Base-by-base conservation (phyloP, 1,140 invertebrate species). In the Platyura marginata region DNA sequence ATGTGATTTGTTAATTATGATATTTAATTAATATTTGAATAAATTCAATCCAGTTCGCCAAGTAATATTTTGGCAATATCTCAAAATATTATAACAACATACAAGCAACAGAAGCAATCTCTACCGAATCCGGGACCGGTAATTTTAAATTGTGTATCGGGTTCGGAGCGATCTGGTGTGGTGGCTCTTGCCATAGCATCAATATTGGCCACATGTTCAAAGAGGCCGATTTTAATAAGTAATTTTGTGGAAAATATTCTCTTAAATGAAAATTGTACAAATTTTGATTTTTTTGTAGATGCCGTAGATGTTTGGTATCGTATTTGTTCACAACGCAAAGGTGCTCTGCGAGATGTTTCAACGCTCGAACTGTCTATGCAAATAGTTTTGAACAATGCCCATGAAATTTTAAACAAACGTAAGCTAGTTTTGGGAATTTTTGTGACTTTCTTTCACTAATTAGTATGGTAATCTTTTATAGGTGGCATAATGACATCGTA, bases 401-500 rank as follows among this genome's bases (percentile, higher is more conserved):
- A 61, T 23, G 47, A 61, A 45, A 54, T 61, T 37, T 49, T 61
- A 1, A 61, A 61, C 37, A 57, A 61, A 35, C 53, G 59, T 61
- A 52, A 47, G 42, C 41, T 18, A 3, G 34, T 23, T 19, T 15
- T 41, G 3, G 21, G 6, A 18, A 16, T 13, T 3, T 9, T 34
- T 19, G 22, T n/a, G 21, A 22, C 3, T 18, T 5, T 35, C 5
- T 38, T 36, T 2, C 11, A 40, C 20, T 33, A 25, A 25, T 32
- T 33, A 21, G 10, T 6, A 3, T 33, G 22, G n/a, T 20, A 9
- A 19, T 25, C 23, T 25, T 35, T 21, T 35, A 38, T 2, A 41
- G 25, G 6, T n/a, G 59, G 59, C 45, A 61, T 61, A 3, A 58
- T 61, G 49, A 61, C 59, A 1, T 61, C 59, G 36, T 61, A 61